Base-by-base conservation (phyloP, 2,797 vertebrate genomes). In the Schizothorax lantsangensis region DNA sequence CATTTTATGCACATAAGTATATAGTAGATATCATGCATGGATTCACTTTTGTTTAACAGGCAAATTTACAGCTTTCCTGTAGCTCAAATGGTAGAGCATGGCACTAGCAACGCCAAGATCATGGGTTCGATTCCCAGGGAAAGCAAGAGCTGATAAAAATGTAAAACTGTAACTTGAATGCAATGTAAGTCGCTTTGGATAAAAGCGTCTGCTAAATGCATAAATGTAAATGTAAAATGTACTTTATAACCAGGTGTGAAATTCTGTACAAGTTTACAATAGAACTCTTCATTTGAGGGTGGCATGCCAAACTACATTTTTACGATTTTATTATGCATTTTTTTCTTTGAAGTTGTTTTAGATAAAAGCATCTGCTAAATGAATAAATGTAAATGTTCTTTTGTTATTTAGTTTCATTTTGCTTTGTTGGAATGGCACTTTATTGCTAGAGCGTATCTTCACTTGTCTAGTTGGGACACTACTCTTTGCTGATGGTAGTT, bases 401-500 rank as follows among this genome's bases (percentile, higher is more conserved):
- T 81, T 59, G 40, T 59, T 64, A 12, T 79, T 81, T 14, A 14
- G 23, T 19, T 52, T 38, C 1, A 54, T 85, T 72, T 33, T 47
- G 52, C 4, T 64, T 36, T 66, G 38, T 49, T 72, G 38, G 15
- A n/a, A 12, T 64, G 10, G 40, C 21, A 6, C 57, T 57, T 49
- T 33, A 54, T 40, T 14, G 2, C 47, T 43, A 66, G 21, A 54
- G 10, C 8, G 40, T 45, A 26, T 88, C 68, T 78, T 38, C 49
- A 30, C 19, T 45, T 45, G 45, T 49, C 36, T 43, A 43, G 23
- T 10, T 62, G 52, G 78, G 57, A 86, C 49, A 71, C 75, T 73
- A 69, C 62, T 77, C 83, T 68, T 54, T 57, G 79, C 52, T 82
- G 73, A 36, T 59, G 77, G 77, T 69, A 78, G 84, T 62, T 21